Evolutionary conservation across 2,113 vertebrate species (phyloP).

Genomic region (Eulemur rufifrons): DNA sequence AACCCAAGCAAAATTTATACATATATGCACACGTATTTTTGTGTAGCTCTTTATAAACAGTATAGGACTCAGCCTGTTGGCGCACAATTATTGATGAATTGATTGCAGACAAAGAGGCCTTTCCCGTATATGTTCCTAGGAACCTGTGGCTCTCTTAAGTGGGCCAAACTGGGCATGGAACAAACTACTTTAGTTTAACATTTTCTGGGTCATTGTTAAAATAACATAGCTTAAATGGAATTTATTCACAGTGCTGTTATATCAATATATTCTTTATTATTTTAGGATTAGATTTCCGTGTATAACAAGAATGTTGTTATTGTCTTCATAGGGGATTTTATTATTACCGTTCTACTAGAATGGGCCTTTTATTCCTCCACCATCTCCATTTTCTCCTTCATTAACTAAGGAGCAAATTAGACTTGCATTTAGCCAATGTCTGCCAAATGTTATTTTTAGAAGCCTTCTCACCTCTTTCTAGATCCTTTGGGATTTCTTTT

Average conservation of each 20-base stretch:
- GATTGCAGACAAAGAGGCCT: neutral
- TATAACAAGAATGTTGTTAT: slow-evolving; percentile 64
- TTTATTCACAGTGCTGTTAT: slow-evolving; percentile 62
- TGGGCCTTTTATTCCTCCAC: slow-evolving; percentile 48
- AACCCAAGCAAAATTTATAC: neutral
- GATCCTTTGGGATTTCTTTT: slow-evolving; percentile 68
- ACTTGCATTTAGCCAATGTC: slow-evolving; percentile 70
- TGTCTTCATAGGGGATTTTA: slow-evolving; percentile 54
- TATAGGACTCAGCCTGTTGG: too few relatives aligned
- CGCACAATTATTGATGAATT: neutral
- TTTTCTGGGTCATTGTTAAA: slow-evolving; percentile 69
- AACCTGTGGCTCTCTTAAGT: slow-evolving; percentile 30
- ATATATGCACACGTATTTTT: neutral
- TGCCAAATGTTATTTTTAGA: slow-evolving; percentile 81
- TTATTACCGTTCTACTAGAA: slow-evolving; percentile 14
- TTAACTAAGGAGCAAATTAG: slow-evolving; percentile 81
- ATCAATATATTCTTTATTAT: slow-evolving; percentile 75
- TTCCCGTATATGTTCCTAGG: neutral
- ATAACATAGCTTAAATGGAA: slow-evolving; percentile 67
- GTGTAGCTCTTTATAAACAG: neutral
- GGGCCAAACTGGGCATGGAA: slow-evolving; percentile 36
- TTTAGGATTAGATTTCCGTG: slow-evolving; percentile 67
- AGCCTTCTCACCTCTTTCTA: slow-evolving; percentile 66
- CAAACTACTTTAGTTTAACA: slow-evolving; percentile 15
- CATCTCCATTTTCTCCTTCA: slow-evolving; percentile 83